phyloP scores from a whole-genome alignment of 2,888 invertebrate species.

The Cosmopolites sordidus region DNA sequence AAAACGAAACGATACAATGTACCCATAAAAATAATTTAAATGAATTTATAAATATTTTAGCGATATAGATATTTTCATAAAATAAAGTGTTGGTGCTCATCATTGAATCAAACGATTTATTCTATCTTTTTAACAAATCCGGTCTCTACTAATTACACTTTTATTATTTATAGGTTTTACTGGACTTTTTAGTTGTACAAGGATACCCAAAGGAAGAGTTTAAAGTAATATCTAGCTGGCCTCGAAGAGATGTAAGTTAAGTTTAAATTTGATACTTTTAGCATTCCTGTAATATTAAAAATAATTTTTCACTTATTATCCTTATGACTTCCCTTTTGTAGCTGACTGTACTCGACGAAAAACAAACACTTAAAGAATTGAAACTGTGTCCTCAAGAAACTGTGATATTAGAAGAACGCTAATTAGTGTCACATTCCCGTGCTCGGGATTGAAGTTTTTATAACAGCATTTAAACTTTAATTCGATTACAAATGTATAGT shows the following conservation, averaged over 20 bases:
- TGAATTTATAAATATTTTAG: too few relatives aligned
- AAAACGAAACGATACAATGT: too few relatives aligned
- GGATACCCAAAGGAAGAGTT: constrained; percentile 84
- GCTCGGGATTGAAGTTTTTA: constrained; percentile 30
- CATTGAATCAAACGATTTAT: too few relatives aligned
- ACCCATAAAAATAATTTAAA: too few relatives aligned
- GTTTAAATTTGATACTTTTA: too few relatives aligned
- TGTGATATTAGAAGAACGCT: constrained; percentile 90
- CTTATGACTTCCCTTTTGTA: constrained; percentile 49
- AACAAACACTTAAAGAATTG: constrained; percentile 72
- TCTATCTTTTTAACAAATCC: not conserved
- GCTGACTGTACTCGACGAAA: constrained; percentile 74
- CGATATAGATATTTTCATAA: too few relatives aligned
- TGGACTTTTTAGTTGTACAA: constrained; percentile 84
- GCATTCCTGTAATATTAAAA: too few relatives aligned
- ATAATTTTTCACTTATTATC: too few relatives aligned
- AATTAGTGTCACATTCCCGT: constrained; percentile 46
- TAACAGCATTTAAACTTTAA: constrained; percentile 36
- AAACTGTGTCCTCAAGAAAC: constrained; percentile 93
- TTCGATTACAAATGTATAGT: constrained; percentile 28
- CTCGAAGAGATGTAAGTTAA: constrained; percentile 86
- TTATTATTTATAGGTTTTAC: constrained; percentile 62
- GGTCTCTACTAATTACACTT: too few relatives aligned
- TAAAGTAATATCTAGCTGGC: constrained; percentile 91
- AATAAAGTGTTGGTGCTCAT: too few relatives aligned